Conservation (phyloP, 2,113 vertebrate species). For the Oophaga pumilio region DNA sequence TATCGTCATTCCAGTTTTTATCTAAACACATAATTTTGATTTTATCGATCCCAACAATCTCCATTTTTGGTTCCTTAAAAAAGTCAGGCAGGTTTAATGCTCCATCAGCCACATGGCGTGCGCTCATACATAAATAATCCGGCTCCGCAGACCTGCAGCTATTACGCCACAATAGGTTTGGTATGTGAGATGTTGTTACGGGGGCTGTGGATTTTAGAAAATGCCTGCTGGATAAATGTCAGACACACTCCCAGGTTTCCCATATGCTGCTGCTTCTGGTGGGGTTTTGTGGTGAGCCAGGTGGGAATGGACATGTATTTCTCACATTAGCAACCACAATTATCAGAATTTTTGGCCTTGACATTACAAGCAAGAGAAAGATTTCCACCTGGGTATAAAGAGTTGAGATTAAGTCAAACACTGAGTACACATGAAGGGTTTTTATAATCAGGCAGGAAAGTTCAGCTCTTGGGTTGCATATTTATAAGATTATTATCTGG, state of each 20-base stretch:
- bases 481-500: not conserved
- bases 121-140: constrained; percentile 43
- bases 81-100: not conserved
- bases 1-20: not conserved
- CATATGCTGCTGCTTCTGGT: not conserved
- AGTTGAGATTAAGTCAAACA: constrained; percentile 51
- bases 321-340: constrained; percentile 48
- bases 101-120: constrained; percentile 33
- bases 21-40: constrained; percentile 16
- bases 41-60: constrained; percentile 7
- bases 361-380: constrained; percentile 1
- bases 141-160: constrained; percentile 13
- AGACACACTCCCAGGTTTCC: not conserved
- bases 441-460: not conserved
- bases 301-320: constrained; percentile 47
- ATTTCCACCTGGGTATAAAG: constrained; percentile 44
- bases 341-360: constrained; percentile 43
- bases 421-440: not conserved
- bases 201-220: constrained; percentile 15
- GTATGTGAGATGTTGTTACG: constrained; percentile 11
- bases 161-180: constrained; percentile 24
- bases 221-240: constrained; percentile 44
- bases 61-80: not conserved
- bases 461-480: not conserved
- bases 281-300: constrained; percentile 24